A percentile compares a stretch with the other conserved stretches of the same genome.
Evolutionary conservation across 1,140 invertebrate genomes (phyloP).

Genomic region (Chionoecetes opilio): DNA sequence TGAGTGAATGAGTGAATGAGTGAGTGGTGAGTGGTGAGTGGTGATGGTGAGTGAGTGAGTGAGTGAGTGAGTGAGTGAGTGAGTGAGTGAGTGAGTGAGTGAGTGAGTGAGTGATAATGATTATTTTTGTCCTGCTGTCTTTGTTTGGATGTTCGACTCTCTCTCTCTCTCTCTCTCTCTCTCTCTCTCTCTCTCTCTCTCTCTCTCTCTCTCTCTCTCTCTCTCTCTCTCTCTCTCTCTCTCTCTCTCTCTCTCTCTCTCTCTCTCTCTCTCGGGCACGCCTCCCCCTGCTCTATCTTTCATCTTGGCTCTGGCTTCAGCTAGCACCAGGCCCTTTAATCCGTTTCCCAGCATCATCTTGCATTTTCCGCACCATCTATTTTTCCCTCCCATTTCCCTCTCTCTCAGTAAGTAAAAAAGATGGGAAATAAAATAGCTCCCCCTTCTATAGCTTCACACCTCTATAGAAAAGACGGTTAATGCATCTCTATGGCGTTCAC

Average conservation of each 20-base stretch:
- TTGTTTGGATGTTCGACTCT: background rate
- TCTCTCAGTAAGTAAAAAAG: background rate
- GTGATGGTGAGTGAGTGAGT: background rate
- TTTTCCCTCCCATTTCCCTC: conserved; percentile 1
- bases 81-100: background rate
- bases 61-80: background rate
- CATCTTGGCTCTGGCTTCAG: background rate
- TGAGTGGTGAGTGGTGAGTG: too few relatives aligned
- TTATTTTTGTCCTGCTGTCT: conserved; percentile 37
- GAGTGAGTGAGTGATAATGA: background rate
- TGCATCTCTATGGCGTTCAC: background rate
- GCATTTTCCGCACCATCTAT: background rate
- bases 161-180: background rate
- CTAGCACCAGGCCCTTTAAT: background rate
- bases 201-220: conserved; percentile 10
- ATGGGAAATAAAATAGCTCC: background rate
- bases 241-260: conserved; percentile 14
- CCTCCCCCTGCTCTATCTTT: background rate
- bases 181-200: conserved; percentile 52
- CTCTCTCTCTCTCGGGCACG: background rate
- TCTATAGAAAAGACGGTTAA: background rate
- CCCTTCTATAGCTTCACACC: background rate
- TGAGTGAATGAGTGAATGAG: background rate
- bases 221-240: conserved; percentile 30
- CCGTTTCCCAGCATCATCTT: background rate